These are phyloP conservation scores for Thymelicus lineola DNA, from an alignment of 2,888 invertebrate genomes.

Conservation along the genomic window DNA sequence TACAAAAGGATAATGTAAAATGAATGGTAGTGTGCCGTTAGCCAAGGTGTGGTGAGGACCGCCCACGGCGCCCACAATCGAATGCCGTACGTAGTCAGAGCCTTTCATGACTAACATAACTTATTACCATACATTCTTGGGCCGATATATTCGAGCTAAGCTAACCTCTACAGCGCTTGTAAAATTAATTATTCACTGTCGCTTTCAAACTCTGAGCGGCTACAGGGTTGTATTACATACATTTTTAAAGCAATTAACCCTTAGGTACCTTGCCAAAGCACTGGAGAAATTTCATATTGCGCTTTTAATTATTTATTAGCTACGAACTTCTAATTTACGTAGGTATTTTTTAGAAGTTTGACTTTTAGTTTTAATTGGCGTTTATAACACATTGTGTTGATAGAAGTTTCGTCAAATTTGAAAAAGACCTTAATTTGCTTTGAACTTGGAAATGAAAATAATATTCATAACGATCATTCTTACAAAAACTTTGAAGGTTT, in stretches of 20 bases:
- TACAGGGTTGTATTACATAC: constrained; percentile 7
- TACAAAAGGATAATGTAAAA: neutral
- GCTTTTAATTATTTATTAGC: neutral
- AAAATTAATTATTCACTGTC: constrained; percentile 32
- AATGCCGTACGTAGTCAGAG: constrained; percentile 31
- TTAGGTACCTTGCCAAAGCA: neutral
- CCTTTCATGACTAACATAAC: constrained; percentile 56
- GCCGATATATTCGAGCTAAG: constrained; percentile 6
- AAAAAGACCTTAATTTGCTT: too few species aligned
- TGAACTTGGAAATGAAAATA: too few species aligned
- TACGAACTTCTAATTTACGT: too few species aligned
- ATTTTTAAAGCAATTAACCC: constrained; percentile 13
- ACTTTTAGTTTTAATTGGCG: too few species aligned
- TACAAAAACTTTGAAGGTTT: too few species aligned
- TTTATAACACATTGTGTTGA: too few species aligned
- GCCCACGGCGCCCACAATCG: constrained; percentile 51
- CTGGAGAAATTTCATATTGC: neutral
- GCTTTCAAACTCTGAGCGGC: constrained; percentile 16
- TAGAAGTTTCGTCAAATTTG: too few species aligned
- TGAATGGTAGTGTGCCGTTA: neutral
- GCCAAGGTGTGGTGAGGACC: constrained; percentile 52
- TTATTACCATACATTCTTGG: constrained; percentile 45
- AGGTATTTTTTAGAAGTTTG: too few species aligned
- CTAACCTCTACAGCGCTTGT: constrained; percentile 18
- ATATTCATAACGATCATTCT: too few species aligned